Percentiles rank a stretch among this genome's conserved stretches.
These are phyloP conservation scores for Ariolimax columbianus DNA, from an alignment of 2,888 invertebrate genomes.

Conservation along the genomic window DNA sequence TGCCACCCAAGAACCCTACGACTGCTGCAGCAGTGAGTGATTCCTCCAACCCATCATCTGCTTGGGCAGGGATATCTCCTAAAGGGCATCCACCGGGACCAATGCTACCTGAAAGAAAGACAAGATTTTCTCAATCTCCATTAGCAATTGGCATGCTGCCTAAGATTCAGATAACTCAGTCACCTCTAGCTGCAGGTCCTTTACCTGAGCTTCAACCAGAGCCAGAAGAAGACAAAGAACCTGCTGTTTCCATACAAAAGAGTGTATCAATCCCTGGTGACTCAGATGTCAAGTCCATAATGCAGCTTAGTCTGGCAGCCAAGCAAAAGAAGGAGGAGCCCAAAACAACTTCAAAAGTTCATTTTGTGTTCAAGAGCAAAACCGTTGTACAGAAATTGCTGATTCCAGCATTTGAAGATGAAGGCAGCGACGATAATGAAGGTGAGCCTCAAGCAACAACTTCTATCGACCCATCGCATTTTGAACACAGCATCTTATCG, in stretches of 20 bases:
- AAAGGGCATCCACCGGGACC: conserved; percentile 16
- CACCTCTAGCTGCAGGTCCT: conserved; percentile 45
- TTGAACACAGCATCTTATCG: conserved; percentile 12
- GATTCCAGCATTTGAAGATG: conserved; percentile 46
- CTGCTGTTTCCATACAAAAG: neutral
- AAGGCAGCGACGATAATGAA: conserved; percentile 39
- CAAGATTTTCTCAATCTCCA: conserved; percentile 46
- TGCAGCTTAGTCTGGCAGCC: neutral
- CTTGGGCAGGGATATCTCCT: neutral
- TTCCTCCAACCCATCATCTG: neutral
- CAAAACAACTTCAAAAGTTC: conserved; percentile 32
- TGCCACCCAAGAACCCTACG: conserved; percentile 13
- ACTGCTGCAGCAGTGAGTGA: neutral
- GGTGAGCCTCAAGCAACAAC: neutral
- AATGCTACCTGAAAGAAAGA: conserved; percentile 43
- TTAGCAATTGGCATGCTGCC: conserved; percentile 49
- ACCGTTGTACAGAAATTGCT: conserved; percentile 32
- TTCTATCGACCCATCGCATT: neutral
- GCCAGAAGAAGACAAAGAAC: conserved; percentile 4
- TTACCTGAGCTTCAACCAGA: conserved; percentile 46
- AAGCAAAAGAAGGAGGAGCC: conserved; percentile 29
- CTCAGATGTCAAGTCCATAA: conserved; percentile 1
- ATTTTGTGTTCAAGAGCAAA: conserved; percentile 45
- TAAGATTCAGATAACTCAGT: conserved; percentile 37
- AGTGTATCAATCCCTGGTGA: neutral